Evolutionary conservation across 2,888 invertebrate species (phyloP).

Genomic region (Lycia hirtaria): DNA sequence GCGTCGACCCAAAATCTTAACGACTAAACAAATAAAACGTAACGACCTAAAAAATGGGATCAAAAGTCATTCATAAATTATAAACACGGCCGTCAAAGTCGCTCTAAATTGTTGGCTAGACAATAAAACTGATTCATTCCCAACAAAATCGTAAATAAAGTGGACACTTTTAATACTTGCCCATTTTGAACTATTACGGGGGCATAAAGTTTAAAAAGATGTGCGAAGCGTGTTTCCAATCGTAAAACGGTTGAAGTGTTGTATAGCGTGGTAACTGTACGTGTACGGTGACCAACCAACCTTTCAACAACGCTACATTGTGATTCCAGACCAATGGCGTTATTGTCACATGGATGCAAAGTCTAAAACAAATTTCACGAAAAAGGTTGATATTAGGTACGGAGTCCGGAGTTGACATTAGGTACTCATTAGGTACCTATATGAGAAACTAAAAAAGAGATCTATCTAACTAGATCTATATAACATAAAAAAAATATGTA

Average conservation of each 20-base stretch:
- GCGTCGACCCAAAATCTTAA: slow-evolving; percentile 56
- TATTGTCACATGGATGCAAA: too few relatives aligned
- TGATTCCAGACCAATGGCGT: too few relatives aligned
- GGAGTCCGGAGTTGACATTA: too few relatives aligned
- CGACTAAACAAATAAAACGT: slow-evolving; percentile 58
- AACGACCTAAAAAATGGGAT: slow-evolving; percentile 71
- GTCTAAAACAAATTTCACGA: too few relatives aligned
- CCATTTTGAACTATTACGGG: slow-evolving; percentile 80
- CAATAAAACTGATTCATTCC: slow-evolving; percentile 75
- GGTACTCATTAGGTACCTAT: too few relatives aligned
- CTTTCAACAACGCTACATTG: too few relatives aligned
- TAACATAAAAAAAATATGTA: too few relatives aligned
- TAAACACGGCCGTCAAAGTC: slow-evolving; percentile 67
- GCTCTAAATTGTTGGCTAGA: slow-evolving; percentile 60
- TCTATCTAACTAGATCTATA: too few relatives aligned
- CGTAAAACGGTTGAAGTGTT: slow-evolving; percentile 57
- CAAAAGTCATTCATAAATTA: slow-evolving; percentile 72
- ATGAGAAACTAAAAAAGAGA: too few relatives aligned
- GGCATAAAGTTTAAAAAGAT: slow-evolving; percentile 67
- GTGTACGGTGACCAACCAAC: slow-evolving; percentile 51
- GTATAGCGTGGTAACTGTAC: slow-evolving; percentile 54
- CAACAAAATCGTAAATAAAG: slow-evolving; percentile 68
- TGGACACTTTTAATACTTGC: slow-evolving; percentile 74
- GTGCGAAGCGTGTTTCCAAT: slow-evolving; percentile 59
- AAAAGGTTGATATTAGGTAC: too few relatives aligned